Percentiles rank a stretch among this genome's conserved stretches.
Evolutionary conservation across 2,797 vertebrate species (phyloP).

Genomic region (Pantherophis vulpinus): DNA sequence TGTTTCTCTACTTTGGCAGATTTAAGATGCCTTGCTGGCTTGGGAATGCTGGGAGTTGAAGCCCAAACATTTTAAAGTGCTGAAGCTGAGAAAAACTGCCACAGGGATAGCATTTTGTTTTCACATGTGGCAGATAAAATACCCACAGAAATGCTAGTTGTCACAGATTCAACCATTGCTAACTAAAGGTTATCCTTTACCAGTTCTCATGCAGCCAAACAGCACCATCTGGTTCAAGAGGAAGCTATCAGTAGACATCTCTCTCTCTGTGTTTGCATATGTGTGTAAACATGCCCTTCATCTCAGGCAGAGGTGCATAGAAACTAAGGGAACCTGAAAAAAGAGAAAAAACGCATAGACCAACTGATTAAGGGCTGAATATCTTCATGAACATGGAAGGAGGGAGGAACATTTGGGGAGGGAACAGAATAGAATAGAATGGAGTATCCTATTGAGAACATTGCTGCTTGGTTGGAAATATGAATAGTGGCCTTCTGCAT

Average conservation of each 20-base stretch:
- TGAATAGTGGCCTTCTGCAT: not conserved
- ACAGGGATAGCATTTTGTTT: not conserved
- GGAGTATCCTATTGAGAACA: not conserved
- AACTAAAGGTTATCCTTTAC: not conserved
- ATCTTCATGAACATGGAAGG: not conserved
- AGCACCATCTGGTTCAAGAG: not conserved
- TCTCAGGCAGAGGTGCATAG: no score
- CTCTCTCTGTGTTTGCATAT: no score
- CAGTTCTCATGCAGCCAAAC: not conserved
- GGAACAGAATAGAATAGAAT: not conserved
- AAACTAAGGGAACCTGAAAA: not conserved
- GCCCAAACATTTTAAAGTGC: not conserved
- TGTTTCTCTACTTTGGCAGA: no score
- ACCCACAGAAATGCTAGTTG: not conserved
- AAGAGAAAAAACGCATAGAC: no score
- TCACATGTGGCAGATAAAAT: constrained; percentile 19
- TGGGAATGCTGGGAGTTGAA: not conserved
- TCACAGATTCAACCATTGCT: not conserved
- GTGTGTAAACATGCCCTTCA: no score
- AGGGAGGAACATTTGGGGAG: not conserved
- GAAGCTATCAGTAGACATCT: not conserved
- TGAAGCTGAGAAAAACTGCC: not conserved
- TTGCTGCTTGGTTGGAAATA: not conserved
- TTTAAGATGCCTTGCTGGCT: no score
- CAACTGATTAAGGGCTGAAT: not conserved